Evolutionary conservation across 2,113 vertebrate genomes (phyloP), one percentile per base, ranked within the genome.

Genomic region (Oceanites oceanicus): DNA sequence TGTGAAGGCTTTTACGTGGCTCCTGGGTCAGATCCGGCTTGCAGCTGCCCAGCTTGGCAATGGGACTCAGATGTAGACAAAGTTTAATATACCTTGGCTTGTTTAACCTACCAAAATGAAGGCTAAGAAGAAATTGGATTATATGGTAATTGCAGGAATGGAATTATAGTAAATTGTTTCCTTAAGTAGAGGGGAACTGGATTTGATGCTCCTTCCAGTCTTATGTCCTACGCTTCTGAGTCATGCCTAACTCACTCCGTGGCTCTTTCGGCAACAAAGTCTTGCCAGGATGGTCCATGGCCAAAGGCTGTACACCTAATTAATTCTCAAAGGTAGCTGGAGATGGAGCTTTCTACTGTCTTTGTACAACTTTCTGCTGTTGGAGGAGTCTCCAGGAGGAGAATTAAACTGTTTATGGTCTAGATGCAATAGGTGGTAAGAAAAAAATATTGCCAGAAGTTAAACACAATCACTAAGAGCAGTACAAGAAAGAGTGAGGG

Each of bases 101-200:
- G 38, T 88, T 93, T 75, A 95, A 58, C 78, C 62, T 93, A 79
- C 77, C 34, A 82, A 85, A 92, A 89, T 75, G 83, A 96, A 92
- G 58, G 13, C 58, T 88, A 81, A 90, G 66, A 32, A 89, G 53
- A 84, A 96, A 95, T 59, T 72, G 47, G 62, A 87, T 94, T 87
- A 85, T 74, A 89, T 52, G 52, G n/a, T 85, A 91, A 93, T 65
- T 90, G 34, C 44, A 58, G 70, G 36, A 91, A 93, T 88, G 74
- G 77, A 91, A 95, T 95, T 75, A 58, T 7, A 72, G 80, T 76
- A 89, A 85, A 85, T 95, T 93, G 15, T 68, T 97, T 90, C 84
- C 87, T 95, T 87, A 87, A 91, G 71, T 81, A 75, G 91, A 70
- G 81, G 32, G 63, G 52, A 91, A 94, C 61, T 68, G 58, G 44